Base-by-base conservation (phyloP, 2,113 vertebrate species). In the Potamarius usumacintae region DNA sequence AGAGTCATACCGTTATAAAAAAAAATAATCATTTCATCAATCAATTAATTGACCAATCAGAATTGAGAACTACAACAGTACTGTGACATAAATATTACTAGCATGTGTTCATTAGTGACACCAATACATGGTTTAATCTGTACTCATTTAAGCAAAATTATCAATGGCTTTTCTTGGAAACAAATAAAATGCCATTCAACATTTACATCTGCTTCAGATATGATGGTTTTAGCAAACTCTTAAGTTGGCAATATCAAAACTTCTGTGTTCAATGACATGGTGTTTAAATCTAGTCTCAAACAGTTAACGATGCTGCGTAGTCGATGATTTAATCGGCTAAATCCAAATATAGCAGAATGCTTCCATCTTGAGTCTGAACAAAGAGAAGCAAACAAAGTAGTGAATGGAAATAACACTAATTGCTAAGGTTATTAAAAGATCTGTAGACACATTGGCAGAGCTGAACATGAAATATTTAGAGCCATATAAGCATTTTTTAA, bases 251-350 rank as follows among this genome's bases (percentile, higher is more conserved):
- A 67, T 85, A 84, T 84, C 34, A 25, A 57, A 81, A 82, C 62
- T 53, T 89, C 83, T 86, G 50, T 76, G 60, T 62, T 77, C 83
- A 87, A 53, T 90, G 90, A 89, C 84, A 88, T 86, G 76, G 55
- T 71, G 65, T 80, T 52, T 74, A 65, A 83, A 87, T 90, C 67
- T 80, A 83, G 86, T 90, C 89, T 67, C 52, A 85, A 67, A 71
- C 62, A 62, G 20, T 86, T 87, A 77, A 84, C 83, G 60, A 63
- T 67, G 71, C 71, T 84, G 57, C 7, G 15, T 69, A 83, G 71
- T n/a, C 48, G 62, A 77, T 84, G 72, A 63, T 81, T 89, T 84
- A 84, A 89, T 89, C 88, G 71, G 60, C 76, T 83, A 60, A 7
- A 89, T 87, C 81, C 86, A 57, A 83, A 86, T 25, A 86, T 58